These are phyloP conservation scores for Eristalinus sepulchralis DNA, from an alignment of 2,888 invertebrate genomes.

Conservation along the genomic window DNA sequence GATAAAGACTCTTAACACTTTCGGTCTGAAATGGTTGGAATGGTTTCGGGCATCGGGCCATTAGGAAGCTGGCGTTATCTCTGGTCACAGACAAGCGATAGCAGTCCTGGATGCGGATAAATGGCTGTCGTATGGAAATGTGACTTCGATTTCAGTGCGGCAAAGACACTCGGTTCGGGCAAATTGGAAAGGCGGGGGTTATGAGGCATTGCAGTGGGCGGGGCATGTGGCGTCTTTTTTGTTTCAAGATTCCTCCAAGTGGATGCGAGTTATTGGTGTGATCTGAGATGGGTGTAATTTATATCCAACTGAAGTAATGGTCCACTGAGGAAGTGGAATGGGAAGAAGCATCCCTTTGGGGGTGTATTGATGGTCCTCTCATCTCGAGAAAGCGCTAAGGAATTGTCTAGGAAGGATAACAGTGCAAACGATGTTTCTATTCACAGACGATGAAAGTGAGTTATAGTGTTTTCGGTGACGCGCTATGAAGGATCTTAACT, in stretches of 20 bases:
- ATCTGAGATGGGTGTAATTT: slow-evolving; percentile 27
- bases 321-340: neutral
- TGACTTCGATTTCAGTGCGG: slow-evolving; percentile 19
- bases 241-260: slow-evolving; percentile 8
- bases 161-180: neutral
- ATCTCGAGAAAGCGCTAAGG: neutral
- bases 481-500: no score
- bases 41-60: slow-evolving; percentile 39
- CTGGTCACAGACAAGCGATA: slow-evolving; percentile 49
- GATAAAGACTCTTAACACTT: slow-evolving; percentile 68
- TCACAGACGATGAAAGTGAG: neutral
- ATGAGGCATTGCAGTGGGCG: neutral
- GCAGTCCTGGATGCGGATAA: slow-evolving; percentile 50
- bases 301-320: neutral
- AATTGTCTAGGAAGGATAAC: neutral
- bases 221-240: slow-evolving; percentile 4
- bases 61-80: slow-evolving; percentile 60
- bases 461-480: no score
- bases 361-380: neutral
- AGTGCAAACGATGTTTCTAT: neutral
- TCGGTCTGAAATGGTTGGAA: slow-evolving; percentile 37
- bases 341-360: no score
- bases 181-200: slow-evolving; percentile 44
- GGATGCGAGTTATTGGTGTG: slow-evolving; percentile 39
- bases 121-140: slow-evolving; percentile 57